Percentiles rank a stretch among this genome's conserved stretches.
These are phyloP conservation scores for Trichonephila clavata DNA, from an alignment of 1,140 invertebrate genomes.

Conservation along the genomic window DNA sequence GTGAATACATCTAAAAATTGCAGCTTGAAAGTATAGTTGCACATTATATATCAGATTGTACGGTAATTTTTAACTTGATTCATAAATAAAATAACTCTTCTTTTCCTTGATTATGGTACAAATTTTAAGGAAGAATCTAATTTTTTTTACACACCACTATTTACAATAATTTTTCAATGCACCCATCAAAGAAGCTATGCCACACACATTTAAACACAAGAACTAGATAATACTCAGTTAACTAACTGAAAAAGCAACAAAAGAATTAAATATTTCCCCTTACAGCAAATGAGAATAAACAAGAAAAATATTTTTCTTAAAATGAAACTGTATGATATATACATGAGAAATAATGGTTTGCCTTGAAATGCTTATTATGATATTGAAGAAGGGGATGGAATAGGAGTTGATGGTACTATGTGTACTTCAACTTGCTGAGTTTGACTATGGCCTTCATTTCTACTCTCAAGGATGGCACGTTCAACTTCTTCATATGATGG, in stretches of 20 bases:
- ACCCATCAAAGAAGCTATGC: neutral
- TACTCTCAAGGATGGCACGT: conserved; percentile 53
- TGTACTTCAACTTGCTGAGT: conserved; percentile 53
- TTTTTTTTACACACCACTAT: neutral
- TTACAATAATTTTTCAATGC: neutral
- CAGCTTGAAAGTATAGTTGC: no score
- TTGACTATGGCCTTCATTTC: neutral
- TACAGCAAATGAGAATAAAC: neutral
- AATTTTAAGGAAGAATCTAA: neutral
- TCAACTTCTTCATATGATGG: conserved; percentile 72
- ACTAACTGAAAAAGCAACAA: neutral
- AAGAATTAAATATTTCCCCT: neutral
- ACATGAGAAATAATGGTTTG: conserved; percentile 14
- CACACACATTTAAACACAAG: neutral
- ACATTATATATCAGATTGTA: no score
- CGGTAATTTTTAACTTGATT: neutral
- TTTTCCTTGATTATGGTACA: neutral
- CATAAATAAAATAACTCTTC: neutral
- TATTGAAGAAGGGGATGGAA: neutral
- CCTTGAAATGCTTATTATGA: neutral
- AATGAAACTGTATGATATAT: conserved; percentile 13
- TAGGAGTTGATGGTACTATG: neutral
- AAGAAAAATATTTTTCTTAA: neutral
- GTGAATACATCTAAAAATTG: no score
- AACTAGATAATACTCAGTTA: conserved; percentile 18